Evolutionary conservation across 2,888 invertebrate species (phyloP).

Genomic region (Chironomus riparius): DNA sequence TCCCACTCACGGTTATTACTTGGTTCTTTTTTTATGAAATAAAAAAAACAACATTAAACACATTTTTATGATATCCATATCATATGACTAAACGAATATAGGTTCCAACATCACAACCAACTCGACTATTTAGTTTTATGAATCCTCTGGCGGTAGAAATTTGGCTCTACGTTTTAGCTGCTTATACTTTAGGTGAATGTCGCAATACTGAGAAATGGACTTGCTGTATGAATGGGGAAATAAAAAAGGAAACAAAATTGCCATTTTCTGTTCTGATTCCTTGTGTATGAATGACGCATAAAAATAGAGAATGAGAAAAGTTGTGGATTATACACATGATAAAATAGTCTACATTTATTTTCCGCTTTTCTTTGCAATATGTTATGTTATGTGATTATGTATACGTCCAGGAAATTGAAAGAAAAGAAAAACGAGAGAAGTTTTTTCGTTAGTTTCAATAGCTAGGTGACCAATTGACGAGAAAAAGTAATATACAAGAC

Average conservation of each 20-base stretch:
- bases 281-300: background rate
- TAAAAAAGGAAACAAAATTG: background rate
- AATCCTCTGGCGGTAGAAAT: conserved; percentile 94
- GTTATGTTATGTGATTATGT: too few species aligned
- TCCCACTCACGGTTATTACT: too few species aligned
- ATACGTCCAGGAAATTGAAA: background rate
- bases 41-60: background rate
- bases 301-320: background rate
- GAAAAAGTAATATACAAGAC: background rate
- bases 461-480: background rate
- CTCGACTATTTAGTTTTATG: conserved; percentile 87
- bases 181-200: conserved; percentile 56
- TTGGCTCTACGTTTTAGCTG: conserved; percentile 90
- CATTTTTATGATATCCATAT: conserved; percentile 11
- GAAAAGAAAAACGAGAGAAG: background rate
- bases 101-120: conserved; percentile 84
- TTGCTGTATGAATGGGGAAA: background rate
- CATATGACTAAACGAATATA: conserved; percentile 37
- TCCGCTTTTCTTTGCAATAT: background rate
- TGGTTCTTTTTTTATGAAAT: background rate
- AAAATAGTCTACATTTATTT: background rate
- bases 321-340: background rate
- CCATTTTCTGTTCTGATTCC: background rate
- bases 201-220: background rate
- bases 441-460: background rate